Evolutionary conservation across 2,888 invertebrate species (phyloP), one percentile per base, ranked within the genome.

Genomic region (Leptarthrus brevirostris): DNA sequence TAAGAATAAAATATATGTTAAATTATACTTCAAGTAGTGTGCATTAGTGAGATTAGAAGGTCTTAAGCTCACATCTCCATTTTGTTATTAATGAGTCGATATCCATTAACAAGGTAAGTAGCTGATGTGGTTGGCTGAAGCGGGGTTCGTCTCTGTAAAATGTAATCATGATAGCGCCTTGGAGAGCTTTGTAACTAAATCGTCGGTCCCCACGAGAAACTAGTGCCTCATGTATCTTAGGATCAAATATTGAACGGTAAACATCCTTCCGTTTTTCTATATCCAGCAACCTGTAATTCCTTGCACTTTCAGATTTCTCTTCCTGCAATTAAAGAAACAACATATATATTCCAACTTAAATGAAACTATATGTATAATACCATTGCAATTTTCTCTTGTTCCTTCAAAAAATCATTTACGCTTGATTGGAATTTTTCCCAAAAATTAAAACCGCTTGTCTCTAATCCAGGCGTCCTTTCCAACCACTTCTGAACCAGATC

Each of bases 11-110:
- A 61, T 44, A 61, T n/a, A n/a, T n/a, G 24, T 69, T 64, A 8
- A 53, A 52, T 14, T 14, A 47, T 58, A 70, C 20, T 0, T 20
- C 16, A 47, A 52, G 18, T 53, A 1, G 6, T n/a, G n/a, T n/a
- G n/a, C n/a, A n/a, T n/a, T n/a, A n/a, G 10, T 30, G 34, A 18
- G 47, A 20, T 36, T 52, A 20, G 8, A 20, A 54, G 26, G 6
- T 54, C 26, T 3, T 72, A 5, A 26, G 78, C 93, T 91, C 86
- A 98, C 98, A 97, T 85, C 99, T 90, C 99, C 99, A 99, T 86
- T 99, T 99, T 47, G 97, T 98, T 81, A 99, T 95, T 74, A 97
- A 89, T 0, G 97, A 96, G 87, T 99, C 99, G 70, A 99, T 97
- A 82, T 99, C 98, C 95, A 98, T 98, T 24, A 99, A 90, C 12